phyloP scores from a whole-genome alignment of 2,888 invertebrate species.

The Pherbina coryleti region DNA sequence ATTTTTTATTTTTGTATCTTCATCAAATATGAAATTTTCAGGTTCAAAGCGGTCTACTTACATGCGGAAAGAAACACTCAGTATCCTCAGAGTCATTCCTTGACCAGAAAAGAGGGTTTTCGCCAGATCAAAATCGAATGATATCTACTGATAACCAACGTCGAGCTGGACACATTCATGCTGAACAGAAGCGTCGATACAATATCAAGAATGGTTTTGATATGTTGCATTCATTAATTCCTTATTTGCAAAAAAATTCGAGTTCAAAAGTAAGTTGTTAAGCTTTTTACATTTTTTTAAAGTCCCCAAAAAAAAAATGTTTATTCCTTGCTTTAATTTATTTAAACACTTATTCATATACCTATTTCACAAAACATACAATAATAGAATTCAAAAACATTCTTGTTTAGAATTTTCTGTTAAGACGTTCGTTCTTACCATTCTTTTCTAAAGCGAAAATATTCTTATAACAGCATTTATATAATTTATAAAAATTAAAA shows the following conservation, averaged over 20 bases:
- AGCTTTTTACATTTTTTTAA: background rate
- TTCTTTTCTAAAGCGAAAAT: no score
- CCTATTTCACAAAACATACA: no score
- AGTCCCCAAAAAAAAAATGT: no score
- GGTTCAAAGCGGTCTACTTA: slow-evolving; percentile 50
- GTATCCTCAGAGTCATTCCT: slow-evolving; percentile 68
- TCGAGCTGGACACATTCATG: slow-evolving; percentile 91
- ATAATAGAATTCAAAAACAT: no score
- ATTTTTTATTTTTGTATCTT: background rate
- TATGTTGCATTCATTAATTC: slow-evolving; percentile 91
- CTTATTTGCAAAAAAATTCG: slow-evolving; percentile 71
- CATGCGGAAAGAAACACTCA: slow-evolving; percentile 55
- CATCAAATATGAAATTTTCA: slow-evolving; percentile 60
- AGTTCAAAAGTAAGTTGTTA: slow-evolving; percentile 3
- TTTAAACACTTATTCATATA: no score
- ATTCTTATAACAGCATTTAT: no score
- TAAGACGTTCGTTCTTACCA: no score
- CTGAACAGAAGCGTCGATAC: slow-evolving; percentile 94
- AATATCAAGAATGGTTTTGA: slow-evolving; percentile 98
- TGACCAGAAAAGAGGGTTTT: slow-evolving; percentile 72
- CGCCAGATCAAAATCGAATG: slow-evolving; percentile 71
- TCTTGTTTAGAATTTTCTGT: no score
- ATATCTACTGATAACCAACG: slow-evolving; percentile 77
- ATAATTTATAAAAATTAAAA: no score
- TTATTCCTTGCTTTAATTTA: no score